phyloP scores from a whole-genome alignment of 1,140 invertebrate genomes.

The Ladona fulva region DNA sequence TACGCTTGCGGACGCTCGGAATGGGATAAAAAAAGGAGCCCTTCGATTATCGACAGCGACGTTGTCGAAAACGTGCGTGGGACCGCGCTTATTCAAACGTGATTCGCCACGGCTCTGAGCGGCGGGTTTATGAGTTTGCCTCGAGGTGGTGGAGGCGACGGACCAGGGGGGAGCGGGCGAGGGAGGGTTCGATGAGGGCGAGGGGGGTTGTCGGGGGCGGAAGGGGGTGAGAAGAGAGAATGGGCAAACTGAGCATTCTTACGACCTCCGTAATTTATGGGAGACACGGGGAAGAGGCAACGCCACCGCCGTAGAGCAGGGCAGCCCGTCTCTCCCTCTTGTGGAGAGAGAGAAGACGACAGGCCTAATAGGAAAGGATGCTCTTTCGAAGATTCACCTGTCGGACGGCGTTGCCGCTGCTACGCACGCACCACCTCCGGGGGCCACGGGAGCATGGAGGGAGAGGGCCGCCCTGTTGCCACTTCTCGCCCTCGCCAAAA shows the following conservation, averaged over 20 bases:
- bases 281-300: background rate
- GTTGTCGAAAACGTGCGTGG: background rate
- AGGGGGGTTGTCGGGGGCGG: background rate
- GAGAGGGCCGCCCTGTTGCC: background rate
- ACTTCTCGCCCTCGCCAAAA: background rate
- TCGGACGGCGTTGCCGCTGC: background rate
- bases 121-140: conserved; percentile 2
- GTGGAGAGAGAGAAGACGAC: background rate
- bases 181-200: background rate
- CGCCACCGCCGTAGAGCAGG: background rate
- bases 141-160: background rate
- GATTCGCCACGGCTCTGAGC: background rate
- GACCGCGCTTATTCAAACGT: background rate
- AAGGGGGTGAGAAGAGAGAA: background rate
- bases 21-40: background rate
- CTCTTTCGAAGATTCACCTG: background rate
- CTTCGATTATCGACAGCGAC: background rate
- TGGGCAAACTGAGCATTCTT: background rate
- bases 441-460: background rate
- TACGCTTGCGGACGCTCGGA: background rate
- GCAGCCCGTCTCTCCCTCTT: too few species aligned
- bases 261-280: conserved; percentile 1
- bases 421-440: background rate
- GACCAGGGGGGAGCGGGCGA: background rate
- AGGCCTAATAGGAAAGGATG: conserved; percentile 1